A percentile compares a stretch with the other conserved stretches of the same genome.
Evolutionary conservation across 2,797 vertebrate genomes (phyloP).

Genomic region (Rhincodon typus): DNA sequence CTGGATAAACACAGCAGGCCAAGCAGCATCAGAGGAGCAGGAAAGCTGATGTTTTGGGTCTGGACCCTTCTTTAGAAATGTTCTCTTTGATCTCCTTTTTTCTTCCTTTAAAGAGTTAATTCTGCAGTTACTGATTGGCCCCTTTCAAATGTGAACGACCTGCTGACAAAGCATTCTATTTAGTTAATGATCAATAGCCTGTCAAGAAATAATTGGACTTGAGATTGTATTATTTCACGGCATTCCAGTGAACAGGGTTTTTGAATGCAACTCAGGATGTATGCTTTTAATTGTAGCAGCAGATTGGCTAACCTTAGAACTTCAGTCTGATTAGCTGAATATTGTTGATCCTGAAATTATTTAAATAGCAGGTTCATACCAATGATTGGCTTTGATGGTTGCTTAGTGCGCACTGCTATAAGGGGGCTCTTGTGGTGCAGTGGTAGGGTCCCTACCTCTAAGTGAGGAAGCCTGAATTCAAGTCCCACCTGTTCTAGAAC

Average conservation of each 20-base stretch:
- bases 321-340: neutral
- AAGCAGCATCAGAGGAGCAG: too few relatives aligned
- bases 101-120: too few relatives aligned
- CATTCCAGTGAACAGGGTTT: neutral
- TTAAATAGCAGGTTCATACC: neutral
- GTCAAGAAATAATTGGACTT: slow-evolving; percentile 26
- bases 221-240: slow-evolving; percentile 4
- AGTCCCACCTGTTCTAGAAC: too few relatives aligned
- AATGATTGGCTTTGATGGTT: neutral
- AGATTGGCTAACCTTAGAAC: neutral
- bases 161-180: slow-evolving; percentile 34
- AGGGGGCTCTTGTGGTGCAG: too few relatives aligned
- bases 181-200: slow-evolving; percentile 36
- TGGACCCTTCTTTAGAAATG: too few relatives aligned
- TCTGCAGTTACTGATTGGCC: slow-evolving; percentile 24
- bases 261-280: neutral
- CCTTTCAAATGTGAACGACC: neutral
- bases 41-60: too few relatives aligned
- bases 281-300: neutral
- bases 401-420: neutral
- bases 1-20: too few relatives aligned
- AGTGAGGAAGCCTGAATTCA: too few relatives aligned
- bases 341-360: neutral
- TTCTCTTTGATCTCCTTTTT: too few relatives aligned
- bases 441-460: too few relatives aligned